Base-by-base conservation (phyloP, 2,113 vertebrate species). In the Rhodinocichla rosea region DNA sequence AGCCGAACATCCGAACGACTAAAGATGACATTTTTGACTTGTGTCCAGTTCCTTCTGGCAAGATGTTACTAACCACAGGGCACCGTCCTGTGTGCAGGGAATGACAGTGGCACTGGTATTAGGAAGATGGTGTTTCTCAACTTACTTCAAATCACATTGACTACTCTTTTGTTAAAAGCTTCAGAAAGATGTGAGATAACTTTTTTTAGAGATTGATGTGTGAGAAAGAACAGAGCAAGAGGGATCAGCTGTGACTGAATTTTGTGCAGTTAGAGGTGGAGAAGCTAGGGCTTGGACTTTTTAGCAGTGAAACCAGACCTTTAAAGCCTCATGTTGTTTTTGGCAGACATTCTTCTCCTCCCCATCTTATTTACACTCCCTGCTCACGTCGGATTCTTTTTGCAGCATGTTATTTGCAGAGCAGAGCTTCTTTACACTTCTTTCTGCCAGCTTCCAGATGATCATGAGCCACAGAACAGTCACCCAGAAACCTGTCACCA, bases 401-500 rank as follows among this genome's bases (percentile, higher is more conserved):
- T 96, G 52, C 92, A 96, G 92, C 7, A n/a, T 95, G 94, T 97
- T 95, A 94, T 96, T 92, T 94, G 93, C 88, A 96, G 93, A 96
- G 85, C 92, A 94, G 94, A 96, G 71, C 88, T 96, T 95, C 93
- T 97, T 94, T 96, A 91, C 94, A 95, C 90, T 95, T 96, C 93
- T 76, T 94, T 93, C 90, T 96, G 95, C 93, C 94, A 97, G 94
- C 85, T 95, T 96, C 95, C 95, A 95, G 95, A 95, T 96, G 92
- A 97, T 96, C 93, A 88, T 96, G 83, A 97, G 94, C 94, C 90
- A 95, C 73, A 71, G 95, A 97, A 94, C 94, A 96, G 93, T 96
- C 95, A 97, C 94, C 90, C 93, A 97, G 96, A 95, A 97, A 97
- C 93, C 94, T 97, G 96, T 96, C 96, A 95, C 93, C 93, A 95